These are phyloP conservation scores for Aphelinus atriplicis DNA, from an alignment of 1,140 invertebrate genomes.

Conservation along the genomic window DNA sequence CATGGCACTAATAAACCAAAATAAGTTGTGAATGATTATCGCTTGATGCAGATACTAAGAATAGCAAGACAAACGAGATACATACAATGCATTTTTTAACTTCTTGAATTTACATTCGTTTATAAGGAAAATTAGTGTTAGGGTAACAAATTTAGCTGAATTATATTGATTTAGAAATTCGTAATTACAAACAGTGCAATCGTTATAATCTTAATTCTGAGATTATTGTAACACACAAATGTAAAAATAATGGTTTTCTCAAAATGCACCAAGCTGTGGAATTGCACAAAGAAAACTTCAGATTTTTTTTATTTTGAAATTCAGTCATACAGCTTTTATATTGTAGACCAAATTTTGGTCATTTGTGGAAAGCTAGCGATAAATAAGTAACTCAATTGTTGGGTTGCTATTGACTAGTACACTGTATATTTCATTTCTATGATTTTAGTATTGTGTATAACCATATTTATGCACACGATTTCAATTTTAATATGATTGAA, in stretches of 20 bases:
- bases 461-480: slow-evolving; percentile 1
- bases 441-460: slow-evolving; percentile 24
- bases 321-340: slow-evolving; percentile 10
- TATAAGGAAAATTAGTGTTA: slow-evolving; percentile 26
- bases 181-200: slow-evolving; percentile 65
- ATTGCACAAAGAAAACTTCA: slow-evolving; percentile 11
- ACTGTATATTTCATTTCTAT: slow-evolving; percentile 16
- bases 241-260: slow-evolving; percentile 24
- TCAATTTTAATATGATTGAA: slow-evolving; percentile 12
- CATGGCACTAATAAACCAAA: slow-evolving; percentile 31
- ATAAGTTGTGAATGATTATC: slow-evolving; percentile 21
- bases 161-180: slow-evolving; percentile 58
- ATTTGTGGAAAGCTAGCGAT: slow-evolving; percentile 8
- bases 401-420: slow-evolving; percentile 11
- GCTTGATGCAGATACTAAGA: slow-evolving; percentile 23
- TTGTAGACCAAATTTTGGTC: background rate
- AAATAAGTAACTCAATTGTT: slow-evolving; percentile 13
- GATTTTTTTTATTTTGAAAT: slow-evolving; percentile 16
- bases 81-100: slow-evolving; percentile 18
- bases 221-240: slow-evolving; percentile 49
- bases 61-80: slow-evolving; percentile 20
- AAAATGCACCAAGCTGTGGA: slow-evolving; percentile 60
- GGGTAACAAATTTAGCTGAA: slow-evolving; percentile 46
- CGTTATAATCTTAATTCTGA: slow-evolving; percentile 47
- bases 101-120: slow-evolving; percentile 32